phyloP scores from a whole-genome alignment of 2,797 vertebrate species.

The Cottoperca gobio region DNA sequence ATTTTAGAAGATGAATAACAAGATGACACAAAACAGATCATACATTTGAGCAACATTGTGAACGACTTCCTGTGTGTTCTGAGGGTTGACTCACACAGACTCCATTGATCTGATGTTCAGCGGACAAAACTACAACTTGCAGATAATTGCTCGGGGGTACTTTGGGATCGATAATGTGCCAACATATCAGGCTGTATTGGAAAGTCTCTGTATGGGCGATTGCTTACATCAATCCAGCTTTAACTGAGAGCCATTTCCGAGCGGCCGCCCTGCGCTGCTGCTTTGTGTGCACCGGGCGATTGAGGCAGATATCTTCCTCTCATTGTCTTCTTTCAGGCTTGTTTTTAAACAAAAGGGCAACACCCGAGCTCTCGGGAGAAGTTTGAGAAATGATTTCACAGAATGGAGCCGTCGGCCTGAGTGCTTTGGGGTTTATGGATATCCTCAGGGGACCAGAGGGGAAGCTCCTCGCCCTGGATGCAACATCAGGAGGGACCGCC shows the following conservation, averaged over 20 bases:
- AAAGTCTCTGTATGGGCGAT: slow-evolving; percentile 66
- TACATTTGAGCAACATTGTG: background rate
- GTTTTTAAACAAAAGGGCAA: slow-evolving; percentile 7
- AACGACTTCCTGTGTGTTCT: slow-evolving; percentile 11
- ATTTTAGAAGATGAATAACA: background rate
- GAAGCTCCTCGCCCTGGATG: slow-evolving; percentile 43
- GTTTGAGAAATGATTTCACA: slow-evolving; percentile 8
- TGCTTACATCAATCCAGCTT: slow-evolving; percentile 59
- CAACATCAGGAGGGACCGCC: slow-evolving; percentile 28
- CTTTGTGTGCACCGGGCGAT: slow-evolving; percentile 34
- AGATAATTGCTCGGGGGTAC: slow-evolving; percentile 63
- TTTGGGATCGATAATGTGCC: slow-evolving; percentile 69
- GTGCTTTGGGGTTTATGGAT: slow-evolving; percentile 38
- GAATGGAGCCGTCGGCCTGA: slow-evolving; percentile 3
- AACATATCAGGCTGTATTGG: slow-evolving; percentile 62
- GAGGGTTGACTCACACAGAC: slow-evolving; percentile 20
- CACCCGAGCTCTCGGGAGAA: background rate
- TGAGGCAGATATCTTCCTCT: slow-evolving; percentile 29
- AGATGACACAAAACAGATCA: background rate
- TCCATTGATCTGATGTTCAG: slow-evolving; percentile 55
- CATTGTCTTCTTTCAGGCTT: slow-evolving; percentile 22
- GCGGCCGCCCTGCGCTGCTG: slow-evolving; percentile 53
- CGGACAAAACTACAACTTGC: slow-evolving; percentile 63
- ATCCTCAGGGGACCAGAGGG: slow-evolving; percentile 47
- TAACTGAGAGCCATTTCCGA: slow-evolving; percentile 57